Base-by-base conservation (phyloP, 2,797 vertebrate genomes). In the Enoplosus armatus region DNA sequence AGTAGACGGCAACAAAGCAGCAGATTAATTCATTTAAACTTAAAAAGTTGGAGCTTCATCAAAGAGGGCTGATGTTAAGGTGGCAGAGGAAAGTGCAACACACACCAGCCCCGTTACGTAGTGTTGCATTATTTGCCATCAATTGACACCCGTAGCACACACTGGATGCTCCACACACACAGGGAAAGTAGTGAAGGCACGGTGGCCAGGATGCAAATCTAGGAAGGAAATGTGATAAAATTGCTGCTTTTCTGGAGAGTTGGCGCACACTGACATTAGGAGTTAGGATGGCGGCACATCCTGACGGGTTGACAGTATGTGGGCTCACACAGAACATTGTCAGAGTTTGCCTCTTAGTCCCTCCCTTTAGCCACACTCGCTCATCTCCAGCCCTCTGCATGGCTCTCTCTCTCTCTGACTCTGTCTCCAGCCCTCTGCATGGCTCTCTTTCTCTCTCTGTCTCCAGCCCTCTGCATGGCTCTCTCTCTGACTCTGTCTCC, bases 291-390 rank as follows among this genome's bases (percentile, higher is more conserved):
- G 33, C n/a, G 8, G 16, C 43, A 29, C 35, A 76, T 63, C 31
- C 27, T 64, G 63, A 78, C 83, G 63, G 15, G 27, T 1, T 87
- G 83, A 84, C 75, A 84, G 71, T 3, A 55, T 15, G 83, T 79
- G 71, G 86, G 79, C 26, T 82, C 22, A n/a, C 6, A 56, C 5
- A 37, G 51, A 62, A n/a, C n/a, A n/a, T n/a, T n/a, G n/a, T n/a
- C n/a, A n/a, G n/a, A n/a, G n/a, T n/a, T n/a, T n/a, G n/a, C n/a
- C n/a, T n/a, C n/a, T n/a, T n/a, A n/a, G n/a, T n/a, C n/a, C n/a
- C n/a, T n/a, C n/a, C n/a, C n/a, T n/a, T n/a, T n/a, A n/a, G n/a
- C n/a, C n/a, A n/a, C n/a, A n/a, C n/a, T n/a, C n/a, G n/a, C n/a
- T n/a, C n/a, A n/a, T n/a, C n/a, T n/a, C n/a, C n/a, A n/a, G n/a